Base-by-base conservation (phyloP, 37 sponge, comb jelly and placozoan species). In the Theonella swinhoei region DNA sequence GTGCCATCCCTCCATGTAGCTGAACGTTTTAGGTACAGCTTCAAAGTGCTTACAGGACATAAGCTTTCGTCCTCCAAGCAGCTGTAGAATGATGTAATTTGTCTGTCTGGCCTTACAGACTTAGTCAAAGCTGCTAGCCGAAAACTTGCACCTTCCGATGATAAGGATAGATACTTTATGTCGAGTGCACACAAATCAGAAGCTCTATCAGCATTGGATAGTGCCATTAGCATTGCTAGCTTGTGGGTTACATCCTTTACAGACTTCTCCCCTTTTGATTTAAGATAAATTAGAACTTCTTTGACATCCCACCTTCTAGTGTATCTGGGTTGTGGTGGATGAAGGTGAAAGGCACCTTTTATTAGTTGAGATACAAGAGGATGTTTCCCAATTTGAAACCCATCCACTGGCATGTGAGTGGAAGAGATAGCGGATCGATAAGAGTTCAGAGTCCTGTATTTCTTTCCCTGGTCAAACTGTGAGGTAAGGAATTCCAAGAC, bases 401-500 rank as follows among this genome's bases (percentile, higher is more conserved):
- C 71, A 5, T 70, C 71, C 3, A 70, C 30, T 9, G 35, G 35
- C 36, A 9, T 8, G 38, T 70, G 71, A 4, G 71, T 70, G 8
- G 22, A 22, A 22, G 71, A 70, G 7, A 70, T 33, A 7, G 38
- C 38, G 7, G 71, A 70, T 8, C 71, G 71, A 33, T 34, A 28
- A 36, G 38, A 28, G 38, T 74, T 74, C 54, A 74, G 4, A 35
- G 30, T 35, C 38, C 8, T 28, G 4, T 34, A 7, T 43, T 47
- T 32, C 38, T 68, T 3, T 7, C 85, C 85, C 3, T 74, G 39
- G 65, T 79, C 38, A 64, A 80, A 87, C 14, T 62, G 59, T 2
- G 58, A 47, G 23, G 87, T 24, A 19, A 87, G 28, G 43, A 80
- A 87, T 31, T 87, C 70, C 43, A 71, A 25, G 25, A 85, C 64